phyloP scores from a whole-genome alignment of 2,888 invertebrate genomes.

The Brachypalpus laphriformis region DNA sequence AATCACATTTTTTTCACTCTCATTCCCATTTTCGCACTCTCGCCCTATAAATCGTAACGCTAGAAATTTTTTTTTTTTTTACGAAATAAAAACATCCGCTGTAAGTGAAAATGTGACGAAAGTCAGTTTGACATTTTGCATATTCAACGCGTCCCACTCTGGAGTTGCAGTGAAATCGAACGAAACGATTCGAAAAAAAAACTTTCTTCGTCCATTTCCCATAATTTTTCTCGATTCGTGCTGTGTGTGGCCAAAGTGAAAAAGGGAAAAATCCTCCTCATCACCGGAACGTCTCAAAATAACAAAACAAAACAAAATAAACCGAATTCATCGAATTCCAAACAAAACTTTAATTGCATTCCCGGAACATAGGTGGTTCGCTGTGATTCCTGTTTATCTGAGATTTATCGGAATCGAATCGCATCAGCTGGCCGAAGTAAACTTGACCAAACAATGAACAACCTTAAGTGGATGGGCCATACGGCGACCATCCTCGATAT shows the following conservation, averaged over 20 bases:
- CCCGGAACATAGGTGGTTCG: slow-evolving; percentile 57
- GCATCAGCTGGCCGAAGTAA: too few species aligned
- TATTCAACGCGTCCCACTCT: slow-evolving; percentile 53
- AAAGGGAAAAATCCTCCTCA: slow-evolving; percentile 47
- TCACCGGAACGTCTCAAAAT: slow-evolving; percentile 70
- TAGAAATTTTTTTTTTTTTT: too few species aligned
- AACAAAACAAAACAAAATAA: slow-evolving; percentile 69
- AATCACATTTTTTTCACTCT: too few species aligned
- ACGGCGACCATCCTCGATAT: slow-evolving; percentile 81
- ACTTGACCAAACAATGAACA: slow-evolving; percentile 77
- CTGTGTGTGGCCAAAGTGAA: slow-evolving; percentile 70
- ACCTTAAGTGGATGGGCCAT: slow-evolving; percentile 82
- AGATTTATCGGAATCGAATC: slow-evolving; percentile 37
- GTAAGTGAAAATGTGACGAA: slow-evolving; percentile 19
- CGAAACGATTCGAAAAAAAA: slow-evolving; percentile 66
- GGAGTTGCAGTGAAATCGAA: slow-evolving; percentile 31
- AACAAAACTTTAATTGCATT: slow-evolving; percentile 28
- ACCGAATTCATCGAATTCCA: not conserved
- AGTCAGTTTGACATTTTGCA: slow-evolving; percentile 23
- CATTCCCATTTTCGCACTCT: too few species aligned
- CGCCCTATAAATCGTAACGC: too few species aligned
- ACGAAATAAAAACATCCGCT: slow-evolving; percentile 55
- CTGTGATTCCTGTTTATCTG: slow-evolving; percentile 54
- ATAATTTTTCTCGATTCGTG: slow-evolving; percentile 32
- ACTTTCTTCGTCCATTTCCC: slow-evolving; percentile 66